Conservation (phyloP, 2,797 vertebrate genomes). For the Intellagama lesueurii region DNA sequence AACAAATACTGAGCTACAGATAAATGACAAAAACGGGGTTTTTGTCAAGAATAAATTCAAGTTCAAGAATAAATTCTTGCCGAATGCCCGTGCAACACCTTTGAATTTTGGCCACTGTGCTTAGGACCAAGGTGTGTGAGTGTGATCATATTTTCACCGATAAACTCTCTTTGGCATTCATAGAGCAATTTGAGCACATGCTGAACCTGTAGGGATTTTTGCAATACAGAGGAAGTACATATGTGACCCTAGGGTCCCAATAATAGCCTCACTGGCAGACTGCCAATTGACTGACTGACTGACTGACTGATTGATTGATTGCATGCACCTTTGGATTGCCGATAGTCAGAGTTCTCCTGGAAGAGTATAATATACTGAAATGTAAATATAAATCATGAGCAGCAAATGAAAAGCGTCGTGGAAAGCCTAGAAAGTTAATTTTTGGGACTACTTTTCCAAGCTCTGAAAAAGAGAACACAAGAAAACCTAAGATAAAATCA, state of each 20-base stretch:
- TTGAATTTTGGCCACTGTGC: neutral
- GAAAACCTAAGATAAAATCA: too few relatives aligned
- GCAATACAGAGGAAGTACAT: neutral
- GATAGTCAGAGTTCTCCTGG: too few relatives aligned
- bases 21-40: constrained; percentile 38
- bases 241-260: neutral
- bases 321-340: too few relatives aligned
- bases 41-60: constrained; percentile 40
- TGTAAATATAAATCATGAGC: too few relatives aligned
- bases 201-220: neutral
- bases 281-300: too few relatives aligned
- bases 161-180: neutral
- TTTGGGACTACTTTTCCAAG: too few relatives aligned
- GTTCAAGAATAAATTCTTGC: constrained; percentile 14
- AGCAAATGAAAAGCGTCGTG: too few relatives aligned
- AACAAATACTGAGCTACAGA: constrained; percentile 56
- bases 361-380: too few relatives aligned
- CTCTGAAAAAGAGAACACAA: too few relatives aligned
- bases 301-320: too few relatives aligned
- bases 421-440: too few relatives aligned
- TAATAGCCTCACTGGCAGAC: too few relatives aligned
- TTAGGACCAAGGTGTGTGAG: neutral
- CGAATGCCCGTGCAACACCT: neutral
- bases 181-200: neutral
- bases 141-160: neutral